Evolutionary conservation across 2,888 invertebrate genomes (phyloP), one percentile per base, ranked within the genome.

Genomic region (Hartigia nigra): DNA sequence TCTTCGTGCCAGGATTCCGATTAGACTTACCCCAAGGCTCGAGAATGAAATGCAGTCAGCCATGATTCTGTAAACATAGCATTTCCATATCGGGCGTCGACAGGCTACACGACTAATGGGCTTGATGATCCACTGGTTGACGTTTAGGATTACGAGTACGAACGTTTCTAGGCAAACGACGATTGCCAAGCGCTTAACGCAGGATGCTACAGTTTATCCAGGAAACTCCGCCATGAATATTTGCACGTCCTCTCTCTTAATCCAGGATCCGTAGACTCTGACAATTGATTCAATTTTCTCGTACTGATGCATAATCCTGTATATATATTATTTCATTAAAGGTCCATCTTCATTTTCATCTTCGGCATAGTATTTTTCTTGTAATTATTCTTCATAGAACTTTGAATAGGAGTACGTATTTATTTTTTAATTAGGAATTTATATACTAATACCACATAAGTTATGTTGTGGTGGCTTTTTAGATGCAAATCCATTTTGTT

Each of bases 31-130:
- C 23, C 55, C 55, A 55, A 55, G 55, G 55, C 55, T 55, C 55
- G 55, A 23, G 55, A 55, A 55, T 55, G 55, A 55, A 55, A 55
- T 83, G 84, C 85, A 84, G 80, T 82, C 84, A 84, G 82, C 81
- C 85, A 82, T 87, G 82, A 86, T 85, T 83, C 81, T 84, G 87
- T 87, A 87, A 87, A 87, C 86, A 87, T 84, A 83, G 76, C 84
- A 87, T 87, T 86, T 85, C 87, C 85, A 85, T 86, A 84, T 82
- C 82, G 79, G 78, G 79, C 82, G 84, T 84, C 83, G 83, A 82
- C 82, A 83, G 82, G 82, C 82, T 82, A 82, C 81, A 80, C 82
- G 83, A 82, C 85, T 86, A 86, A 86, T 86, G 85, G 84, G 85
- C 86, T 86, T 86, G 86, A 86, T 86, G 85, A 86, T 86, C 84